These are phyloP conservation scores for Aquatica leii DNA, from an alignment of 2,888 invertebrate species.

Conservation along the genomic window DNA sequence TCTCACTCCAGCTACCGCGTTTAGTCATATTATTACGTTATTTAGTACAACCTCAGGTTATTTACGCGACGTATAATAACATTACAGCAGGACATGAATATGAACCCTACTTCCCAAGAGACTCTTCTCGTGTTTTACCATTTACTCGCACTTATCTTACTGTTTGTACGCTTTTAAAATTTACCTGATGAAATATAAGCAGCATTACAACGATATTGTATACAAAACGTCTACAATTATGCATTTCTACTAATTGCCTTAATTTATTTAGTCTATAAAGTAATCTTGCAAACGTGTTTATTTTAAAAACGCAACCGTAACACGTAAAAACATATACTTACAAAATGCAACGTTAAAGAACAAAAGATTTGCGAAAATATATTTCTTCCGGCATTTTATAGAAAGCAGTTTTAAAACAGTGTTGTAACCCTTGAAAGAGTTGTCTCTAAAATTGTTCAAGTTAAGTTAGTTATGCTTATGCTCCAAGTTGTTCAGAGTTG, in stretches of 20 bases:
- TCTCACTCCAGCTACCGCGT: constrained; percentile 52
- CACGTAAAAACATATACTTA: too few species aligned
- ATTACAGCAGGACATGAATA: constrained; percentile 58
- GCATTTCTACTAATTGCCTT: constrained; percentile 20
- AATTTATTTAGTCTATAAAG: constrained; percentile 8
- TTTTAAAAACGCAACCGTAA: too few species aligned
- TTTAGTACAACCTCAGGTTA: constrained; percentile 56
- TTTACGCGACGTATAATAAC: constrained; percentile 54
- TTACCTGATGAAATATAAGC: constrained; percentile 42
- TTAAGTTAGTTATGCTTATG: constrained; percentile 50
- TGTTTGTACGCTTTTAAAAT: constrained; percentile 52
- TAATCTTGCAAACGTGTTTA: too few species aligned
- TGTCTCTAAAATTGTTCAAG: constrained; percentile 45
- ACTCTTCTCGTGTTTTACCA: constrained; percentile 55
- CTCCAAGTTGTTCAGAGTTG: constrained; percentile 46
- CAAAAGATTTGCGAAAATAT: neutral
- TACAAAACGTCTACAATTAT: constrained; percentile 22
- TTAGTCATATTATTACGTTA: constrained; percentile 58
- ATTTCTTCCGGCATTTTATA: constrained; percentile 13
- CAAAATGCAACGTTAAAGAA: too few species aligned
- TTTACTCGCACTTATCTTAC: constrained; percentile 54
- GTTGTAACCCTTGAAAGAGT: constrained; percentile 38
- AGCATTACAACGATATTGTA: constrained; percentile 31
- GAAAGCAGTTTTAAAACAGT: constrained; percentile 22
- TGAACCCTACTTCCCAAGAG: constrained; percentile 54